These are phyloP conservation scores for Xiphorhynchus erythropygius DNA, from an alignment of 2,797 vertebrate genomes.

Conservation along the genomic window DNA sequence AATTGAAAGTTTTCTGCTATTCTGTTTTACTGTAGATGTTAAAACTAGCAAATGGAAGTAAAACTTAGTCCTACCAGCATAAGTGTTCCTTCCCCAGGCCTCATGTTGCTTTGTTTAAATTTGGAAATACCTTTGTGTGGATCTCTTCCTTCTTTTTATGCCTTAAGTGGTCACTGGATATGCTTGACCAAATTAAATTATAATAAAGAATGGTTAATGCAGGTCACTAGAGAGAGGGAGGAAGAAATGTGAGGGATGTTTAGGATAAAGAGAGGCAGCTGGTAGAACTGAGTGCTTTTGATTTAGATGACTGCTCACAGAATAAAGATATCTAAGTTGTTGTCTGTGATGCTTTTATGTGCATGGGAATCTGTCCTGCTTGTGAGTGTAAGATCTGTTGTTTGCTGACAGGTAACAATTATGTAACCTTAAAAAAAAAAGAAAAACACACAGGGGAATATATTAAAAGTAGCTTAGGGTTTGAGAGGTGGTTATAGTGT, in stretches of 20 bases:
- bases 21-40: background rate
- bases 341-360: background rate
- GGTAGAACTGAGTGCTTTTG: background rate
- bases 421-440: background rate
- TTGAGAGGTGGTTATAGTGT: background rate
- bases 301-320: background rate
- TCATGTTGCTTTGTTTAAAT: background rate
- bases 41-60: background rate
- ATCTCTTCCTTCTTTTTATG: background rate
- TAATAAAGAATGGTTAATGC: background rate
- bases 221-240: background rate
- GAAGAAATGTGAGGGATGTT: background rate
- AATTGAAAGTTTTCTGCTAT: background rate
- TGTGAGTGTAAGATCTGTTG: background rate
- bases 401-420: conserved; percentile 18
- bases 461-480: background rate
- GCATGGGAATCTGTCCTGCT: background rate
- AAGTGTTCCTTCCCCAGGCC: background rate
- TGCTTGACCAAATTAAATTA: background rate
- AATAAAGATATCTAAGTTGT: background rate
- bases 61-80: background rate
- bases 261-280: background rate
- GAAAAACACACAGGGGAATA: background rate
- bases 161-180: background rate
- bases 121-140: background rate